These are phyloP conservation scores for Artibeus lituratus DNA, from an alignment of 2,797 vertebrate species.

Conservation along the genomic window DNA sequence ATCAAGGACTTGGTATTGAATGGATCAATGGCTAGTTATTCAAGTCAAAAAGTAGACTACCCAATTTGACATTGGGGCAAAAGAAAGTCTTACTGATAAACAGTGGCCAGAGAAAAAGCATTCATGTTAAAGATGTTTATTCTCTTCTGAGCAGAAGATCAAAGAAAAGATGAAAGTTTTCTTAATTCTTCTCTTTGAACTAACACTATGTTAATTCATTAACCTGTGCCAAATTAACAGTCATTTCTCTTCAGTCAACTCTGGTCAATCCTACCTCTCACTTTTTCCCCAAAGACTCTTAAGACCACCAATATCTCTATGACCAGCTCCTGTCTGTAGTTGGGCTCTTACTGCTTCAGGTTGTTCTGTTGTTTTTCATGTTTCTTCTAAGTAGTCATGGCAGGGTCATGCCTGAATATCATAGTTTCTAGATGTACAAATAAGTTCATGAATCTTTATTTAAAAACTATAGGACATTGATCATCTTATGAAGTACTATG, in stretches of 20 bases:
- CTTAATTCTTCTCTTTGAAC: neutral
- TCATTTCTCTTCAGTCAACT: neutral
- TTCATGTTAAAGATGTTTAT: neutral
- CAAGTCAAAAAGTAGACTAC: neutral
- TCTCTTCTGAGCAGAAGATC: neutral
- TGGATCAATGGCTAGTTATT: neutral
- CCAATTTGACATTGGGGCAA: neutral
- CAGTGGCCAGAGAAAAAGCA: neutral
- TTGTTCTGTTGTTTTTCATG: neutral
- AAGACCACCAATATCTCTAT: neutral
- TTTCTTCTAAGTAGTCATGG: neutral
- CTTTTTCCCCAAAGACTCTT: neutral
- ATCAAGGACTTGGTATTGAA: neutral
- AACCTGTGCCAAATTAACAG: neutral
- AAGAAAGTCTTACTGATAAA: neutral
- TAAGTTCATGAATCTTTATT: neutral
- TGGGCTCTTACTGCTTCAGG: neutral
- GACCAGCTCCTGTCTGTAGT: neutral
- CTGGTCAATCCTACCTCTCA: neutral
- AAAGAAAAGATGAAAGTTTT: neutral
- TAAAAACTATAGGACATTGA: neutral
- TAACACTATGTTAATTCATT: neutral
- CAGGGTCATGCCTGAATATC: neutral
- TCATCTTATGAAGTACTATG: neutral
- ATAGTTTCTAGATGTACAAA: neutral